A percentile compares a stretch with the other conserved stretches of the same genome.
Evolutionary conservation across 2,797 vertebrate species (phyloP).

Genomic region (Euphonia xanthogaster): DNA sequence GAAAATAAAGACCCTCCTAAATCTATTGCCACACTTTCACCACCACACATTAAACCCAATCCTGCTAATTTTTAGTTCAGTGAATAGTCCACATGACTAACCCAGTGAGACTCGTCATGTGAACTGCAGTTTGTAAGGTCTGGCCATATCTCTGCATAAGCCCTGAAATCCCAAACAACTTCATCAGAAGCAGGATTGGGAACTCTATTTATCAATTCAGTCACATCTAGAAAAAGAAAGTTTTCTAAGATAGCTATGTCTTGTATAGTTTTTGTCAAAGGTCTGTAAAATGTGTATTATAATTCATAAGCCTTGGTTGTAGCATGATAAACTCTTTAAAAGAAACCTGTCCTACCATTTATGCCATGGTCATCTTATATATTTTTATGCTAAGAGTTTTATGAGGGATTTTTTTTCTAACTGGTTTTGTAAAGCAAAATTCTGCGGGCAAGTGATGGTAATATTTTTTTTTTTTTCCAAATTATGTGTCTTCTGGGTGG

Average conservation of each 20-base stretch:
- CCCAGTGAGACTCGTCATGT: neutral
- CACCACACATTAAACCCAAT: slow-evolving; percentile 41
- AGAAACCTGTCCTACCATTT: slow-evolving; percentile 47
- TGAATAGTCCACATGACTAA: neutral
- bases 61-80: slow-evolving; percentile 6
- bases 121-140: neutral
- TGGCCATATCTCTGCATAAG: slow-evolving; percentile 9
- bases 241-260: neutral
- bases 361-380: slow-evolving; percentile 58
- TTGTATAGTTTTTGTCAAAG: slow-evolving; percentile 3
- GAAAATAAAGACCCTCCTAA: slow-evolving; percentile 38
- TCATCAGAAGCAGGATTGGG: slow-evolving; percentile 36
- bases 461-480: slow-evolving; percentile 44
- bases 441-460: slow-evolving; percentile 16
- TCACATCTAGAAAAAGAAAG: slow-evolving; percentile 52
- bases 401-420: neutral
- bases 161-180: slow-evolving; percentile 26
- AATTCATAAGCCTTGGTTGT: neutral
- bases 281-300: neutral
- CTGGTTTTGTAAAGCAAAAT: slow-evolving; percentile 8
- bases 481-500: slow-evolving; percentile 41
- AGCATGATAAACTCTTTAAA: slow-evolving; percentile 28
- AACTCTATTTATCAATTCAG: slow-evolving; percentile 46
- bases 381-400: slow-evolving; percentile 20
- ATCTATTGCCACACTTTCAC: slow-evolving; percentile 35